Base-by-base conservation (phyloP, 2,797 vertebrate genomes). In the Smutsia temminckii region DNA sequence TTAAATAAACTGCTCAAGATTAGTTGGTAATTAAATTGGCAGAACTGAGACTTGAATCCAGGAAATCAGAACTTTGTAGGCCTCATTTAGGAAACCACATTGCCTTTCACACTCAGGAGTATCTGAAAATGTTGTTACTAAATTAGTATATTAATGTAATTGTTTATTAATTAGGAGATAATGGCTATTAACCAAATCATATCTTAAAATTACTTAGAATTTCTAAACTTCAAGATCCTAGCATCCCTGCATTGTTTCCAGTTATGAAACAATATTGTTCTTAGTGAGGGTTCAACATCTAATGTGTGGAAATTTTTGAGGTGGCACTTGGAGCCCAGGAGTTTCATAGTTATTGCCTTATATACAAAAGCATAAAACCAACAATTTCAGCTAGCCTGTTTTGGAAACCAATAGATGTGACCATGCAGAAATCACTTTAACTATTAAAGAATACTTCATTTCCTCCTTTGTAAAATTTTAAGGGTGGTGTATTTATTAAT, bases 21-120 rank as follows among this genome's bases (percentile, higher is more conserved):
- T 51, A 86, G 37, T 51, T 85, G 66, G 34, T 86, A 92, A 90
- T 93, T 94, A 61, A 90, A 92, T 85, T 69, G 32, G 17, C 32
- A 93, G 53, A 95, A 94, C 51, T 64, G 63, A 95, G 75, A 89
- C 61, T 80, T 55, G 18, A 95, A 64, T 96, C 9, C 74, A 95
- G 64, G 59, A 95, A 94, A 57, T 49, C 32, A 69, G 49, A 85
- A 51, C 2, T 75, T 71, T 37, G 32, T 66, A 85, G 64, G 34
- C 8, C 46, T 81, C 12, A 37, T 72, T 84, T 84, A 85, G 17
- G 21, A 86, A 53, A 90, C 72, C 13, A 37, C 20, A 64, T 57
- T 63, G 14, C 9, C 18, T 92, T 89, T 81, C 32, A 90, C 23
- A 69, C 1, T 37, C 51, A 59, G 51, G 18, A 68, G 4, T 27